Percentiles rank a stretch among this genome's conserved stretches.
These are phyloP conservation scores for Andrena bucephala DNA, from an alignment of 2,888 invertebrate species.

Conservation along the genomic window DNA sequence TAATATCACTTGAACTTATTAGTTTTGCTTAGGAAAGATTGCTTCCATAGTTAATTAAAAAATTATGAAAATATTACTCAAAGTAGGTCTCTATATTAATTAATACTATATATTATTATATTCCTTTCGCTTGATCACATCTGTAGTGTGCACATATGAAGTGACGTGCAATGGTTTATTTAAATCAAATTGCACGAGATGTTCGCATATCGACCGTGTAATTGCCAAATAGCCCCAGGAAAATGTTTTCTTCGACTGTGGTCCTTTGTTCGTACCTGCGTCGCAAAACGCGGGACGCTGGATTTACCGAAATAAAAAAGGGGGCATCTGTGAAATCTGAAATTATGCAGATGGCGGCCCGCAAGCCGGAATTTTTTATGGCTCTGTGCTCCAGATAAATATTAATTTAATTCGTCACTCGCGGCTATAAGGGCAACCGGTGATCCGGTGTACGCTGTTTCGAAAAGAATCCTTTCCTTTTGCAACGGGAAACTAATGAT, in stretches of 20 bases:
- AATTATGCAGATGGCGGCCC: slow-evolving; percentile 80
- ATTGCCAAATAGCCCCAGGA: not conserved
- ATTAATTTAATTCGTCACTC: slow-evolving; percentile 83
- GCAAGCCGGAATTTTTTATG: slow-evolving; percentile 73
- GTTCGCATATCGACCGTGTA: not conserved
- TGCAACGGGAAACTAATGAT: slow-evolving; percentile 78
- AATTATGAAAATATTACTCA: too few species aligned
- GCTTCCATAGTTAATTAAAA: too few species aligned
- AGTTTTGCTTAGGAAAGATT: too few species aligned
- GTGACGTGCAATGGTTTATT: not conserved
- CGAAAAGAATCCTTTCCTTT: slow-evolving; percentile 66
- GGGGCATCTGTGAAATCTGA: slow-evolving; percentile 75
- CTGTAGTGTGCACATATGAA: not conserved
- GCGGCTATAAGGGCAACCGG: slow-evolving; percentile 76
- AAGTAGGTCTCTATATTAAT: too few species aligned
- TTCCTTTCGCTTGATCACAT: not conserved
- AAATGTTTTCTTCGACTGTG: not conserved
- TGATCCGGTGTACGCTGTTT: slow-evolving; percentile 65
- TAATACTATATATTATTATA: not conserved
- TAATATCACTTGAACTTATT: too few species aligned
- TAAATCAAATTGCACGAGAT: not conserved
- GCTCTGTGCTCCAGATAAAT: slow-evolving; percentile 81
- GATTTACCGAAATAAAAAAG: slow-evolving; percentile 55
- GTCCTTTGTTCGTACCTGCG: not conserved
- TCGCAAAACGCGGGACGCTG: slow-evolving; percentile 1